Percentiles rank a stretch among this genome's conserved stretches.
These are phyloP conservation scores for Lineus longissimus DNA, from an alignment of 1,140 invertebrate genomes.

Conservation along the genomic window DNA sequence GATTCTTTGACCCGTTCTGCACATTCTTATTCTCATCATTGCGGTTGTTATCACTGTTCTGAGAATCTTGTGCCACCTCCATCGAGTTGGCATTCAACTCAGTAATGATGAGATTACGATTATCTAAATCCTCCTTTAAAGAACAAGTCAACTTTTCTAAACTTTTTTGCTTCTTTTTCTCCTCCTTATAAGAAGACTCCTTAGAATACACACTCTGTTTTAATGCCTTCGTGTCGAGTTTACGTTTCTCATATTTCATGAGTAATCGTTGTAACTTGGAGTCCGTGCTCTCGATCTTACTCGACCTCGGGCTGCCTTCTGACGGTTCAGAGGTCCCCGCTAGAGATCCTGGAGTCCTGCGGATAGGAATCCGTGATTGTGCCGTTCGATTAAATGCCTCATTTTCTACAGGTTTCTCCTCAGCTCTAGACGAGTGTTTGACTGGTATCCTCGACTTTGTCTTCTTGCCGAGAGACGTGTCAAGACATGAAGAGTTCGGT, in stretches of 20 bases:
- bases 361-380: background rate
- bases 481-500: background rate
- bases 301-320: no score
- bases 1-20: background rate
- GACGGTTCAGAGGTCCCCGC: background rate
- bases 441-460: constrained; percentile 1
- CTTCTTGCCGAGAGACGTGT: background rate
- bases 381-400: background rate
- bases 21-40: constrained; percentile 2
- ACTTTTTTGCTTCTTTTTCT: background rate
- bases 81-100: background rate
- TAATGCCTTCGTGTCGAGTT: background rate
- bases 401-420: background rate
- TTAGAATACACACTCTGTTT: background rate
- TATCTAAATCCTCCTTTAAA: background rate
- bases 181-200: background rate
- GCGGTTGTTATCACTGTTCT: background rate
- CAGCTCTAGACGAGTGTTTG: background rate
- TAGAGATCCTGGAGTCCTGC: background rate
- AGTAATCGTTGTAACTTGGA: background rate
- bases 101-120: background rate
- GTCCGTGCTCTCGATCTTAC: background rate
- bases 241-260: background rate
- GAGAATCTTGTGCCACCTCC: background rate
- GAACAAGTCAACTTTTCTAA: background rate